phyloP scores from a whole-genome alignment of 2,888 invertebrate genomes.

The Cerceris ruficornis region DNA sequence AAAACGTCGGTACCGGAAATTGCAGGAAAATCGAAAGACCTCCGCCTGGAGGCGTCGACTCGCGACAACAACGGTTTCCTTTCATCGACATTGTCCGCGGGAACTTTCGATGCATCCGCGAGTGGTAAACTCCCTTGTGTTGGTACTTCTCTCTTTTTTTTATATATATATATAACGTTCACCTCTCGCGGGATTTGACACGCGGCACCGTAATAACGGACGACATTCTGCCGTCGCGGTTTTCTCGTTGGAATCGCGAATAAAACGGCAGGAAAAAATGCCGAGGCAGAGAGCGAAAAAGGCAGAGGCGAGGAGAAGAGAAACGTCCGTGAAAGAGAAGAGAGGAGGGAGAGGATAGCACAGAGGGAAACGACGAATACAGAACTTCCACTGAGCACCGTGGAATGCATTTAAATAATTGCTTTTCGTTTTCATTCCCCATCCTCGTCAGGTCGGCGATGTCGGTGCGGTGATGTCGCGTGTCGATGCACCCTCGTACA shows the following conservation, averaged over 20 bases:
- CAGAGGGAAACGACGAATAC: slow-evolving; percentile 32
- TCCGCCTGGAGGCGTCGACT: slow-evolving; percentile 1
- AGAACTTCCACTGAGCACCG: slow-evolving; percentile 26
- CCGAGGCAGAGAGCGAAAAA: neutral
- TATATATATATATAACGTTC: neutral
- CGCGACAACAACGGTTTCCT: slow-evolving; percentile 23
- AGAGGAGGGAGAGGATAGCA: slow-evolving; percentile 21
- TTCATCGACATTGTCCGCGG: neutral
- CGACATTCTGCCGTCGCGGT: slow-evolving; percentile 20
- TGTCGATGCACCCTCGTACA: neutral
- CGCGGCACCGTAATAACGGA: slow-evolving; percentile 33
- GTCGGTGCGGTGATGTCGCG: slow-evolving; percentile 18
- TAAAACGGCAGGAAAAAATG: slow-evolving; percentile 14
- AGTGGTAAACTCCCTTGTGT: too few species aligned
- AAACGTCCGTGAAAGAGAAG: slow-evolving; percentile 1
- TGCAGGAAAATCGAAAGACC: slow-evolving; percentile 20
- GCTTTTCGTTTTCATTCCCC: slow-evolving; percentile 61
- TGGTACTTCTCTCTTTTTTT: neutral
- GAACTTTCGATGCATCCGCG: too few species aligned
- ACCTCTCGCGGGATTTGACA: slow-evolving; percentile 26
- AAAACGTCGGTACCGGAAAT: neutral
- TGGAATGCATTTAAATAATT: slow-evolving; percentile 69
- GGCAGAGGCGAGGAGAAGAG: neutral
- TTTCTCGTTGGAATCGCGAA: slow-evolving; percentile 26
- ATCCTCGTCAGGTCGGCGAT: slow-evolving; percentile 33